A percentile compares a stretch with the other conserved stretches of the same genome.
Evolutionary conservation across 2,797 vertebrate genomes (phyloP).

Genomic region (Manis javanica): DNA sequence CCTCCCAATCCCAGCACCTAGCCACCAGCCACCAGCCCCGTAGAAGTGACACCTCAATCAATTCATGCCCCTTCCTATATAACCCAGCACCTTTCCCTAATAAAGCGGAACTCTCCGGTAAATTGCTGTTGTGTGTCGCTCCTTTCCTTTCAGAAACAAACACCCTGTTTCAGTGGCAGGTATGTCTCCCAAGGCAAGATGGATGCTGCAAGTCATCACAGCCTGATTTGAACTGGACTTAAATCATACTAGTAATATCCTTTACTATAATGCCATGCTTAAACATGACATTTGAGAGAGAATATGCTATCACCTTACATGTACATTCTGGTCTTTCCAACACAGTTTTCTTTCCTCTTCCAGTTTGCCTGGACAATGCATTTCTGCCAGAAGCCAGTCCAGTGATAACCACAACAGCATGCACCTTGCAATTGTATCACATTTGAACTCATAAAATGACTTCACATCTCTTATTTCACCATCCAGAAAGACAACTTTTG

Average conservation of each 20-base stretch:
- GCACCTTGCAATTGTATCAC: not conserved
- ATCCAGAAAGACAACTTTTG: slow-evolving; percentile 25
- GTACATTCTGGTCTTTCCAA: not conserved
- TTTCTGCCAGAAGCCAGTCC: not conserved
- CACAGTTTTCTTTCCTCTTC: not conserved
- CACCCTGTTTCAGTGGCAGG: not conserved
- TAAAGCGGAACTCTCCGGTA: too few species aligned
- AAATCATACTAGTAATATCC: not conserved
- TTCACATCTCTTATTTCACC: not conserved
- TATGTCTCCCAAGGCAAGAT: not conserved
- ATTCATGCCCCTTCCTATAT: too few species aligned
- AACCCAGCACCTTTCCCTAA: too few species aligned
- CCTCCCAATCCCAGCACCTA: too few species aligned
- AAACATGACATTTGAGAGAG: not conserved
- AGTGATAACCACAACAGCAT: not conserved
- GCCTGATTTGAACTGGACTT: not conserved
- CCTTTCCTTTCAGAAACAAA: too few species aligned
- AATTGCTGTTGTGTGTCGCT: too few species aligned
- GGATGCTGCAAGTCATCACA: not conserved
- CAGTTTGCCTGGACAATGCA: not conserved
- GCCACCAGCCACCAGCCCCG: too few species aligned
- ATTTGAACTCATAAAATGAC: slow-evolving; percentile 21
- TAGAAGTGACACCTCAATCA: too few species aligned
- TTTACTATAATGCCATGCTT: not conserved
- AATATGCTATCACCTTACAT: not conserved